Base-by-base conservation (phyloP, 1,140 invertebrate species). In the Diorhabda elongata region DNA sequence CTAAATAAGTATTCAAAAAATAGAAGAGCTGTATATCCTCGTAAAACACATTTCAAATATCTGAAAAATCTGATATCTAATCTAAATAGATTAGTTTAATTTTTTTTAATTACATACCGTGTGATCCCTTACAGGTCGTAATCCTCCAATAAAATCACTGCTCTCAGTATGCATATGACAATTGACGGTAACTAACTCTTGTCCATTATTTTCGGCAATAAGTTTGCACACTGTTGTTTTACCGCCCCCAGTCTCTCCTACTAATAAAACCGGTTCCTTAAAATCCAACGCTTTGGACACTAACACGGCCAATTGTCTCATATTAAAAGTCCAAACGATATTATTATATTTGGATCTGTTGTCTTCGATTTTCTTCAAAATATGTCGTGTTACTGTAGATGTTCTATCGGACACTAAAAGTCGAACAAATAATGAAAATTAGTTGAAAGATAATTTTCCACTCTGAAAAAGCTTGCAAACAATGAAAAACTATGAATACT, bases 111-210 rank as follows among this genome's bases (percentile, higher is more conserved):
- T 84, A 69, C 70, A 61, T 68, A 68, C 64, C 9, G 73, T 70
- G 61, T 87, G 86, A 66, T 92, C 86, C 61, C 96, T 84, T 2
- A 96, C 92, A 3, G 98, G 98, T 73, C 98, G 84, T 3, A 99
- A 82, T 58, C 96, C 95, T 61, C 98, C 98, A 6, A 99, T 84
- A 79, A 99, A 99, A 83, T 99, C 98, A 1, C 96, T 90, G 75
- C 96, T 95, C 82, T 99, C 98, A 3, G 96, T 98, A 79, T 99
- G 94, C 91, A 98, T 96, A 79, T 99, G 98, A 84, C 98, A 99
- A 83, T 99, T 99, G 0, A 99, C 89, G 44, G 90, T 89, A 61
- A 89, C 84, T 41, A 99, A 82, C 61, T 87, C 81, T 67, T 89
- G 87, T 0, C 83, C 74, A 58, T 87, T 87, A 47, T 94, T 81